Evolutionary conservation across 1,140 invertebrate species (phyloP), one percentile per base, ranked within the genome.

Genomic region (Cydia strobilella): DNA sequence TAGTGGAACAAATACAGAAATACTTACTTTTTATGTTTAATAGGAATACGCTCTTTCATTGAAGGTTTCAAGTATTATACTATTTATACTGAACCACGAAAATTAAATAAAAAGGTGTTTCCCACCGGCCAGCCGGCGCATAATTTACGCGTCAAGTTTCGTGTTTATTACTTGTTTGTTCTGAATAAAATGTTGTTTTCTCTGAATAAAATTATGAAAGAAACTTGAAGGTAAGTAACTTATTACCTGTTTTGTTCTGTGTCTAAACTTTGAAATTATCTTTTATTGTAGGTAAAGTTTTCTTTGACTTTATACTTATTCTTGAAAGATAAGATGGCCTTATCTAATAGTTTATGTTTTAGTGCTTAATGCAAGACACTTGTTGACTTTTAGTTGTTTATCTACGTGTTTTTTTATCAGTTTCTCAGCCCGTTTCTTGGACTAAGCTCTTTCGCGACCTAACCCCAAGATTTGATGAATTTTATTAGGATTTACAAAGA

Each of bases 201-300:
- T n/a, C n/a, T 12, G 48, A n/a, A 51, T 51, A 51, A 51, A 51
- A 51, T 51, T 51, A 51, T 51, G 48, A 51, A 51, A 51, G 48
- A 51, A 51, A 51, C 48, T 18, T n/a, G 15, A 51, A 51, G n/a
- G n/a, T 51, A 51, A 51, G n/a, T 48, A 3, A 48, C 45, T n/a
- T 51, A 51, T 51, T 18, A 51, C n/a, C 45, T n/a, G 48, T 18
- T n/a, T 51, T 51, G 48, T 51, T 51, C 48, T 9, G 48, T 7
- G 5, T 18, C 45, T 10, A 18, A 51, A 51, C 4, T 51, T 51
- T 18, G 5, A 18, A 51, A 51, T 51, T 51, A 51, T 51, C 48
- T 51, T 51, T 51, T n/a, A 51, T 18, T 51, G n/a, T 18, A 6
- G n/a, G n/a, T 7, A 3, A 51, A 18, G 13, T 18, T 51, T 51